Percentiles rank a stretch among this genome's conserved stretches.
Evolutionary conservation across 2,797 vertebrate species (phyloP).

Genomic region (Channallabes apus): DNA sequence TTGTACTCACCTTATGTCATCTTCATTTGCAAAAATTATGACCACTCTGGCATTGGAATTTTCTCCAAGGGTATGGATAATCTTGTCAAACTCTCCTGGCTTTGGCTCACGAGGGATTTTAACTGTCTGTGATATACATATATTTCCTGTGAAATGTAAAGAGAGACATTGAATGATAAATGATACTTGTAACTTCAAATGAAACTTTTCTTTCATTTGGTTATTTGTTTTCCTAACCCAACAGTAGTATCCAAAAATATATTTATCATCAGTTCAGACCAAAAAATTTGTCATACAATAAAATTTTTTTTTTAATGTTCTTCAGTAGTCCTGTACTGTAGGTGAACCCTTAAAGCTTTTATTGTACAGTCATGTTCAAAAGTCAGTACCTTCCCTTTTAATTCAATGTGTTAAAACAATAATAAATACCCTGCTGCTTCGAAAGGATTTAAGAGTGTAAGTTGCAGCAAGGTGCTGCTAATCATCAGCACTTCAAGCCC

Average conservation of each 20-base stretch:
- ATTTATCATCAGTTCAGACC: neutral
- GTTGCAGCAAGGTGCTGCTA: too few relatives aligned
- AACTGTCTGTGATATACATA: slow-evolving; percentile 94
- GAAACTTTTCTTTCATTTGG: neutral
- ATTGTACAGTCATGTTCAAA: neutral
- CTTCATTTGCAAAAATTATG: slow-evolving; percentile 95
- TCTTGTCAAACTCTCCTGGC: slow-evolving; percentile 88
- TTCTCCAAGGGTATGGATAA: slow-evolving; percentile 90
- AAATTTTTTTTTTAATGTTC: too few relatives aligned
- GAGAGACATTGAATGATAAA: slow-evolving; percentile 6
- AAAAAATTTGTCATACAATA: neutral
- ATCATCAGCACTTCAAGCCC: too few relatives aligned
- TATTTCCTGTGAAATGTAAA: slow-evolving; percentile 74
- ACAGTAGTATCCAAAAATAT: neutral
- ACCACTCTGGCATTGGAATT: slow-evolving; percentile 90
- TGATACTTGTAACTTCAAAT: neutral
- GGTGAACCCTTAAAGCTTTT: neutral
- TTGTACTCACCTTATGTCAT: slow-evolving; percentile 89
- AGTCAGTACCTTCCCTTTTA: too few relatives aligned
- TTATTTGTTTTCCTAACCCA: neutral
- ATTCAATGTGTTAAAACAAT: too few relatives aligned
- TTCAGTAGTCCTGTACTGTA: neutral
- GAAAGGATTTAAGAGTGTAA: too few relatives aligned
- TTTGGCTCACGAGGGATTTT: slow-evolving; percentile 96
- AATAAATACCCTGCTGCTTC: too few relatives aligned